phyloP scores from a whole-genome alignment of 2,888 invertebrate species.

The Erebia epiphron region DNA sequence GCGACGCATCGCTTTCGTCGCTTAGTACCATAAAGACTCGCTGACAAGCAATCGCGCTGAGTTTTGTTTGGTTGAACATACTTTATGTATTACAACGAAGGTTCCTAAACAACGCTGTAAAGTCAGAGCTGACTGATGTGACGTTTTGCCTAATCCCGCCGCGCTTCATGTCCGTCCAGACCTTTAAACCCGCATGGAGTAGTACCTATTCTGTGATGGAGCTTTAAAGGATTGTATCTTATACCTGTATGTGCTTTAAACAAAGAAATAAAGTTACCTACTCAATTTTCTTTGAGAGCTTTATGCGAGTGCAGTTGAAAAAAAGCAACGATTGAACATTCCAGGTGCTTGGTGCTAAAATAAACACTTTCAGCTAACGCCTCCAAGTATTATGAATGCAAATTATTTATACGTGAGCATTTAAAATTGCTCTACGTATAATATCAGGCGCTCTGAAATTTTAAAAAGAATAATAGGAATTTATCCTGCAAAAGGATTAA shows the following conservation, averaged over 20 bases:
- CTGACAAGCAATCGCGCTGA: too few relatives aligned
- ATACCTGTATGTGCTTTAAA: slow-evolving; percentile 45
- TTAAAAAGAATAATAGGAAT: neutral
- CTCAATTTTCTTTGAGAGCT: slow-evolving; percentile 39
- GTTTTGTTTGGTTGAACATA: too few relatives aligned
- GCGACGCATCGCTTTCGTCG: too few relatives aligned
- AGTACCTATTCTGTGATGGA: too few relatives aligned
- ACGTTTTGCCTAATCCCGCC: neutral
- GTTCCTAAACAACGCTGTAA: too few relatives aligned
- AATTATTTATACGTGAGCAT: neutral
- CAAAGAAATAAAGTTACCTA: slow-evolving; percentile 47
- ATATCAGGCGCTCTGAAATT: slow-evolving; percentile 14
- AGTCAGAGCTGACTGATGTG: too few relatives aligned
- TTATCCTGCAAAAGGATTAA: too few relatives aligned
- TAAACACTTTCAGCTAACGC: slow-evolving; percentile 19
- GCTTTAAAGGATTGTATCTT: slow-evolving; percentile 42
- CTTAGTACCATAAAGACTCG: too few relatives aligned
- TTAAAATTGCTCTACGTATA: slow-evolving; percentile 20
- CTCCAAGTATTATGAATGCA: slow-evolving; percentile 26
- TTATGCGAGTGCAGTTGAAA: slow-evolving; percentile 35
- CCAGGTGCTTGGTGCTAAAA: slow-evolving; percentile 13
- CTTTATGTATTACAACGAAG: too few relatives aligned
- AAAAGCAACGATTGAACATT: slow-evolving; percentile 8
- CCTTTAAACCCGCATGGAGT: slow-evolving; percentile 29
- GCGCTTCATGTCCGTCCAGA: neutral